A percentile compares a stretch with the other conserved stretches of the same genome.
Evolutionary conservation across 2,113 vertebrate genomes (phyloP).

Genomic region (Spermophilus dauricus): DNA sequence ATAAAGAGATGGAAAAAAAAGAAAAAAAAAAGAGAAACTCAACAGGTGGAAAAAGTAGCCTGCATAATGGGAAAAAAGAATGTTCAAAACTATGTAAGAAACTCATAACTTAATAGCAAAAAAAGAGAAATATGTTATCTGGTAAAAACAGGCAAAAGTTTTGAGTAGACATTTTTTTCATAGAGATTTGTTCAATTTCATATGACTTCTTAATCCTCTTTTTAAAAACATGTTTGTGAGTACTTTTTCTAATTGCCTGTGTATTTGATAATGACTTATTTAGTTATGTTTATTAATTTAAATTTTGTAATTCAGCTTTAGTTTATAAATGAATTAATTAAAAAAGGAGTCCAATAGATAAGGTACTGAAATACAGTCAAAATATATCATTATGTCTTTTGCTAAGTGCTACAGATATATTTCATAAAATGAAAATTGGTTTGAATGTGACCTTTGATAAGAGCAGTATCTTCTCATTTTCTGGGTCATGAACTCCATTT

Average conservation of each 20-base stretch:
- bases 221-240: background rate
- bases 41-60: background rate
- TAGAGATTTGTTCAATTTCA: background rate
- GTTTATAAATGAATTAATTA: background rate
- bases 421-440: too few relatives aligned
- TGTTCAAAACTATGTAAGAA: background rate
- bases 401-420: too few relatives aligned
- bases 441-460: too few relatives aligned
- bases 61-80: background rate
- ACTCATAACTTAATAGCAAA: background rate
- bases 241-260: background rate
- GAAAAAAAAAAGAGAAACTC: background rate
- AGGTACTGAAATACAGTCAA: background rate
- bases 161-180: background rate
- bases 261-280: background rate
- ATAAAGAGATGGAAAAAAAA: background rate
- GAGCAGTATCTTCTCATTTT: too few relatives aligned
- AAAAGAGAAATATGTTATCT: background rate
- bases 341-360: background rate
- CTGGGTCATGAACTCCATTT: too few relatives aligned
- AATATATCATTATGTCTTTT: background rate
- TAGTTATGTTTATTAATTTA: background rate
- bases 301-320: conserved; percentile 3
- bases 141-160: background rate
- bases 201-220: background rate